Evolutionary conservation across 2,113 vertebrate species (phyloP), one percentile per base, ranked within the genome.

Genomic region (Entomyzon cyanotis): DNA sequence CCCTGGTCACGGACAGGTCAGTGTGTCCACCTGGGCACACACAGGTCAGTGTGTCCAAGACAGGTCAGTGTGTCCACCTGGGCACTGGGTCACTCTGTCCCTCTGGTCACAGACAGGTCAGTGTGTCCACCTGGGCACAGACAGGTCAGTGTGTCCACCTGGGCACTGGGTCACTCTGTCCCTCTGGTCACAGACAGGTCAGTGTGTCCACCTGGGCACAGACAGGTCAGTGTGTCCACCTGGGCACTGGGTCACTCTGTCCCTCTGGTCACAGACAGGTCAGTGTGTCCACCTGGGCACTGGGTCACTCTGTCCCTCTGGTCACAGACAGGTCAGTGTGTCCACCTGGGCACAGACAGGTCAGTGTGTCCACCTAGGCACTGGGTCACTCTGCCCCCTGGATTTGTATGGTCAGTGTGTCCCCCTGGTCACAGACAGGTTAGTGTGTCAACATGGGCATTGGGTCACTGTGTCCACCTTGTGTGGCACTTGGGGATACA

Each of bases 1-100:
- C 99, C 12, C 98, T 99, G 97, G 97, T 99, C 95, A 99, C 99
- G 0, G 99, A 99, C 96, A 99, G 99, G 99, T 99, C 77, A 97
- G 49, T 79, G 49, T 35, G 31, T 28, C 21, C 41, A 1, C 15
- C 9, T 58, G 50, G 50, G 28, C 39, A 10, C 25, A 3, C 31
- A 19, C 3, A 0, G 46, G 50, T 37, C 39, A 47, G 9, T 33
- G 59, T n/a, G n/a, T n/a, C n/a, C n/a, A n/a, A n/a, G n/a, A 70
- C 21, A 3, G 39, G 28, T 31, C 28, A 42, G 13, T 42, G 62
- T 42, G 39, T 4, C 33, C 7, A 6, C 11, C 16, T 60, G 24
- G 47, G 11, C 47, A 49, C 47, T 17, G 47, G 47, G 22, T 49
- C 47, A 49, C 5, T 49, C 22, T 49, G 47, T 49, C 47, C 47